These are phyloP conservation scores for Eira barbara DNA, from an alignment of 2,113 vertebrate species.

Conservation along the genomic window DNA sequence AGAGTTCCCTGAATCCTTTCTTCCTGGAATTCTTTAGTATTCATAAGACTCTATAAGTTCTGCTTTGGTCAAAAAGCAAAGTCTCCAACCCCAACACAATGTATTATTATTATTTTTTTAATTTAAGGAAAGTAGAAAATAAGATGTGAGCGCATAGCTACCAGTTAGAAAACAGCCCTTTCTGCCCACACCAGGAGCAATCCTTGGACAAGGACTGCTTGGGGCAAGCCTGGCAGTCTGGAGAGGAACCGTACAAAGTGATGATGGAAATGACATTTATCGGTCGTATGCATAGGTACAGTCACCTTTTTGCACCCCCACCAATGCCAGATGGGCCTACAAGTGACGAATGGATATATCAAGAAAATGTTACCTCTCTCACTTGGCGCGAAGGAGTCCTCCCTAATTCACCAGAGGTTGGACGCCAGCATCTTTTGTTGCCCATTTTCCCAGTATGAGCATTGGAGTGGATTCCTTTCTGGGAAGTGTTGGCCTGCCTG, in stretches of 20 bases:
- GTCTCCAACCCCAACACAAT: neutral
- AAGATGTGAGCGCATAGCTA: neutral
- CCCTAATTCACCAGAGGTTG: neutral
- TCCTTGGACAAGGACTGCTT: neutral
- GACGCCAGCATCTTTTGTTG: neutral
- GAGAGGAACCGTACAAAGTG: neutral
- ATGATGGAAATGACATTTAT: neutral
- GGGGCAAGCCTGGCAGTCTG: neutral
- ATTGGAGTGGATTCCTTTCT: neutral
- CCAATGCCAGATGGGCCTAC: constrained; percentile 62
- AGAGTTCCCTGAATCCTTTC: neutral
- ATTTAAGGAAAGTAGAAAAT: neutral
- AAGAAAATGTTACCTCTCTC: constrained; percentile 60
- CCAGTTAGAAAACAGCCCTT: neutral
- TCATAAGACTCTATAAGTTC: neutral
- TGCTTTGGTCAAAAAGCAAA: neutral
- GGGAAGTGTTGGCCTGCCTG: neutral
- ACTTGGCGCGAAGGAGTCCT: neutral
- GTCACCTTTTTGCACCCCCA: neutral
- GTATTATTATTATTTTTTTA: neutral
- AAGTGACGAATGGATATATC: constrained; percentile 36
- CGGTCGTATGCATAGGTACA: no score
- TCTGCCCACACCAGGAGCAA: neutral
- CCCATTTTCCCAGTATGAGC: neutral
- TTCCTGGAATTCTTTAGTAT: neutral